phyloP scores from a whole-genome alignment of 92 coral and sea anemone species.

The Heliopora coerulea region DNA sequence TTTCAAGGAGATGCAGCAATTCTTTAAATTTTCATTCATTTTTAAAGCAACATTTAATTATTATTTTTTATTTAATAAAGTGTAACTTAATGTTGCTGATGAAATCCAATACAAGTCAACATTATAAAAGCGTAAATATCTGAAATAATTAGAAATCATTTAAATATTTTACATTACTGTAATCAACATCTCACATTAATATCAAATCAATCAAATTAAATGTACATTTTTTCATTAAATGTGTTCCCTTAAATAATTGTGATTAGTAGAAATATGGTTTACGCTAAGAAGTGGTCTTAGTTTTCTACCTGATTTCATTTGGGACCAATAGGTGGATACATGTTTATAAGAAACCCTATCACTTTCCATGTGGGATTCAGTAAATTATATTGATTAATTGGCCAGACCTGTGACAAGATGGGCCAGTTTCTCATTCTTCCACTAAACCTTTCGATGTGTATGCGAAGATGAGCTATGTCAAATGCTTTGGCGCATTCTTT shows the following conservation, averaged over 20 bases:
- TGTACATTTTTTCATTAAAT: no score
- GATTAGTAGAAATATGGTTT: not conserved
- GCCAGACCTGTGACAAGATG: slow-evolving; percentile 34
- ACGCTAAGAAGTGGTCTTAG: not conserved
- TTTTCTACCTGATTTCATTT: not conserved
- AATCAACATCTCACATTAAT: no score
- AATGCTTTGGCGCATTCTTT: slow-evolving; percentile 25
- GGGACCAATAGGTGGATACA: slow-evolving; percentile 28
- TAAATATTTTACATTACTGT: no score
- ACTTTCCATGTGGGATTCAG: slow-evolving; percentile 28
- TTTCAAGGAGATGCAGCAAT: not conserved
- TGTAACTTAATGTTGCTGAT: no score
- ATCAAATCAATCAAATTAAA: not conserved
- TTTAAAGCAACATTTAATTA: not conserved
- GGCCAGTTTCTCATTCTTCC: slow-evolving; percentile 37
- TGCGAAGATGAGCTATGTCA: slow-evolving; percentile 27
- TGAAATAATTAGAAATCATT: no score
- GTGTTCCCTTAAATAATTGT: not conserved
- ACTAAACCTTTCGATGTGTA: slow-evolving; percentile 32
- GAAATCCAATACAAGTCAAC: no score
- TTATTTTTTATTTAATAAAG: no score
- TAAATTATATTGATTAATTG: slow-evolving; percentile 34
- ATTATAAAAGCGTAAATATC: not conserved
- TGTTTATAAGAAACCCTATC: slow-evolving; percentile 18
- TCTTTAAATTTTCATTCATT: not conserved